Conservation (phyloP, 1,140 invertebrate genomes). For the Pseudomyrmex flavicornis region DNA sequence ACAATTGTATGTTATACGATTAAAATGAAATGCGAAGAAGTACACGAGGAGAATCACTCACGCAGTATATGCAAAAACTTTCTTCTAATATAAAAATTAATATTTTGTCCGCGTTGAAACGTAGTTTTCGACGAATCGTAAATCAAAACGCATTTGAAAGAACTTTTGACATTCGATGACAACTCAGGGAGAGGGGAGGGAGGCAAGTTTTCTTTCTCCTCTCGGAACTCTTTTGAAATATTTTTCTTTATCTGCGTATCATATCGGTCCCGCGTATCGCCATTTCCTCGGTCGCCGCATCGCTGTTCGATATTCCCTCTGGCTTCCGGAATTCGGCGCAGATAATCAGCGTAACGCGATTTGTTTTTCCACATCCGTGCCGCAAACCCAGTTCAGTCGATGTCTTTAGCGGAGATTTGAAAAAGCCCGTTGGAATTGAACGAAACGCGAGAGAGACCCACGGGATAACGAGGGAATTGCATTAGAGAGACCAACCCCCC, state of each 20-base stretch:
- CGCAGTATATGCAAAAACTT: background rate
- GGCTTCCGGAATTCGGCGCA: conserved; percentile 37
- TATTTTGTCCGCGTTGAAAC: no score
- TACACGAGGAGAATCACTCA: background rate
- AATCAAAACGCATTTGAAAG: conserved; percentile 14
- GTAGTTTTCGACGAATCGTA: conserved; percentile 13
- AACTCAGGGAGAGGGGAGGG: background rate
- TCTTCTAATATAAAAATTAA: background rate
- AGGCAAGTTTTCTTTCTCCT: background rate
- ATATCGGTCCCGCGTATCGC: conserved; percentile 36
- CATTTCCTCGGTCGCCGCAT: conserved; percentile 28
- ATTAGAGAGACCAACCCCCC: conserved; percentile 34
- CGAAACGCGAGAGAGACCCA: conserved; percentile 43
- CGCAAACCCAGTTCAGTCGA: conserved; percentile 33
- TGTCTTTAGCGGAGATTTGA: conserved; percentile 48
- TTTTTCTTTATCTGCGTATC: conserved; percentile 42
- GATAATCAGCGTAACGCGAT: conserved; percentile 70
- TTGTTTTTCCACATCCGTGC: conserved; percentile 51
- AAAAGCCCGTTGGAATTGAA: conserved; percentile 36
- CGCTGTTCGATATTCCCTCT: conserved; percentile 48
- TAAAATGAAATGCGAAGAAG: background rate
- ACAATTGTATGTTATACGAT: no score
- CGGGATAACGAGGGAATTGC: conserved; percentile 68
- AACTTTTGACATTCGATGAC: background rate
- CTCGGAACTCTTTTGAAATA: conserved; percentile 24